Evolutionary conservation across 2,888 invertebrate species (phyloP), one percentile per base, ranked within the genome.

Genomic region (Lycocerus yunnanus): DNA sequence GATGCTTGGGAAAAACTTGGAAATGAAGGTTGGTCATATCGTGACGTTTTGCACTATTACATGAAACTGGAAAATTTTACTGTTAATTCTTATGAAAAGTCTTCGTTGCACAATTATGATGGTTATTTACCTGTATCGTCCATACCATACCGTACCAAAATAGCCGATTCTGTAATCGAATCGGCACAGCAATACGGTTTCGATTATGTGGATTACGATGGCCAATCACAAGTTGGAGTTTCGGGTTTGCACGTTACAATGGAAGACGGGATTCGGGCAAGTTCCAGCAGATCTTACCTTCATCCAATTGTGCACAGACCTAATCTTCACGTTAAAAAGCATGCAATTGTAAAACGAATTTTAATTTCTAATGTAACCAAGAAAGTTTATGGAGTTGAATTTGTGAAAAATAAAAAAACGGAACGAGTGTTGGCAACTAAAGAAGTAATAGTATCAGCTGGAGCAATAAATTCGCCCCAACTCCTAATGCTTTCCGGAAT

Each of bases 1-100:
- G 95, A 97, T 85, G 90, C 93, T 69, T 98, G 97, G 97, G 94
- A 93, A 20, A 88, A 90, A 0, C 87, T 93, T 58, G 97, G 97
- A 0, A 96, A 96, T 85, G 89, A 91, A 0, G 86, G 88, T 67
- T 87, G 87, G 85, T 91, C 93, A 0, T 96, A 90, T 85, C 90
- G 94, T 68, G 94, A 95, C 74, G 90, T 96, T 0, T 86, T 97
- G 15, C 93, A 93, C 0, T 96, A 96, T 83, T 96, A 95, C 85
- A 93, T 92, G 84, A 97, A 97, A 86, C 94, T 87, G 59, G 90
- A 96, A 85, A 95, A 96, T 85, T 96, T 95, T 87, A 89, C 93
- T 76, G 95, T 95, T 83, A 94, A 95, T 0, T 95, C 94, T 84
- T 88, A 94, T 79, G 84, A 86, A 15, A 86, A 89, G 60, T 79